Evolutionary conservation across 2,797 vertebrate species (phyloP).

Genomic region (Sebastolobus alascanus): DNA sequence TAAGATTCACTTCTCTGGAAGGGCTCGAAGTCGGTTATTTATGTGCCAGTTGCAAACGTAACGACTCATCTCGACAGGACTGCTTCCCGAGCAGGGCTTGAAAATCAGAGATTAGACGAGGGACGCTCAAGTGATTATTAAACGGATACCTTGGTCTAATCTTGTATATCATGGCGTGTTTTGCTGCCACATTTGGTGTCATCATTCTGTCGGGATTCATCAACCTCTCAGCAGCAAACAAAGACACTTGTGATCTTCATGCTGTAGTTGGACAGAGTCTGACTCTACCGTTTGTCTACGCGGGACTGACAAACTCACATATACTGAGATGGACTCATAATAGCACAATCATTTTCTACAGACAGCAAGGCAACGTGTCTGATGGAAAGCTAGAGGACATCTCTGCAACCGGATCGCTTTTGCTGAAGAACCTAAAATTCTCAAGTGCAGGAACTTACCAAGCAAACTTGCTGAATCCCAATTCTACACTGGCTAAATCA

Average conservation of each 20-base stretch:
- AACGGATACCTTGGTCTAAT: background rate
- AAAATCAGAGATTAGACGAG: background rate
- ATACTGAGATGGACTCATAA: constrained; percentile 72
- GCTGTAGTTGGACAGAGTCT: constrained; percentile 54
- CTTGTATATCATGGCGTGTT: constrained; percentile 46
- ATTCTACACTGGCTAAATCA: background rate
- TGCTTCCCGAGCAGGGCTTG: background rate
- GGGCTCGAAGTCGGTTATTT: background rate
- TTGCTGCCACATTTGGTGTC: constrained; percentile 17
- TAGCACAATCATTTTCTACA: constrained; percentile 38
- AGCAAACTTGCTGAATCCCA: constrained; percentile 11
- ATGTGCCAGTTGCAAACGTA: background rate
- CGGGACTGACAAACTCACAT: constrained; percentile 30
- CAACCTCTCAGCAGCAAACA: constrained; percentile 34
- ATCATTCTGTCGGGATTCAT: constrained; percentile 46
- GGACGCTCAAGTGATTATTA: background rate
- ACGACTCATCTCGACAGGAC: background rate
- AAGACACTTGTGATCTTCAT: constrained; percentile 50
- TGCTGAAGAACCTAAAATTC: constrained; percentile 52
- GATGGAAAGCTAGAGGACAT: constrained; percentile 63
- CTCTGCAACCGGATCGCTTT: constrained; percentile 56
- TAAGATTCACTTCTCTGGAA: constrained; percentile 46
- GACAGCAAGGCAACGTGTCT: constrained; percentile 1
- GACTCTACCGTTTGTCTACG: constrained; percentile 47
- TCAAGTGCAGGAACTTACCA: constrained; percentile 64